phyloP scores from a whole-genome alignment of 2,888 invertebrate genomes.

The Ectemnius lituratus region DNA sequence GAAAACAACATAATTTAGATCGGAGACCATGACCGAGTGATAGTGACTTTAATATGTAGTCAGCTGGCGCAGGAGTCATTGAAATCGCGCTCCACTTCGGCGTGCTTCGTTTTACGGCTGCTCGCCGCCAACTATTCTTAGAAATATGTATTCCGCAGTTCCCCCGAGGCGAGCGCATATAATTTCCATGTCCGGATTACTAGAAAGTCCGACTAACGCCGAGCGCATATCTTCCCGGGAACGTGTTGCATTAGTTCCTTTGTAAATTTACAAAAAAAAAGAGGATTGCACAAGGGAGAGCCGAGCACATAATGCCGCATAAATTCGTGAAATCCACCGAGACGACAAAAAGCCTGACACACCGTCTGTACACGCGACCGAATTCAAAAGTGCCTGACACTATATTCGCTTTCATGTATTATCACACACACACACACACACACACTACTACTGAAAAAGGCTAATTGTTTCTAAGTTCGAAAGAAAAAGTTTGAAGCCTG shows the following conservation, averaged over 20 bases:
- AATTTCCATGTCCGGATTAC: not conserved
- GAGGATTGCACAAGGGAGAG: slow-evolving; percentile 31
- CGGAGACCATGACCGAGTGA: slow-evolving; percentile 56
- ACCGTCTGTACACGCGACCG: not conserved
- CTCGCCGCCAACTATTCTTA: not conserved
- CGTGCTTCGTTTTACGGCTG: slow-evolving; percentile 39
- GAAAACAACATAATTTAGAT: slow-evolving; percentile 31
- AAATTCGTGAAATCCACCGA: slow-evolving; percentile 40
- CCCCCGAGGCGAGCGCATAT: not conserved
- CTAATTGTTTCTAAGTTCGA: too few relatives aligned
- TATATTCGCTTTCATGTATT: too few relatives aligned
- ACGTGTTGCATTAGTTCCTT: slow-evolving; percentile 34
- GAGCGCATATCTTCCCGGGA: slow-evolving; percentile 16
- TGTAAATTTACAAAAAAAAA: slow-evolving; percentile 29
- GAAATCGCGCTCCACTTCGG: slow-evolving; percentile 45
- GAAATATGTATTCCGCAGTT: not conserved
- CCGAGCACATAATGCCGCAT: slow-evolving; percentile 18
- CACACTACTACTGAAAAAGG: too few relatives aligned
- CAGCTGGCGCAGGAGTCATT: slow-evolving; percentile 37
- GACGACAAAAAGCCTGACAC: slow-evolving; percentile 37
- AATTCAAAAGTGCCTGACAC: too few relatives aligned
- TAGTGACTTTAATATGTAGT: slow-evolving; percentile 49
- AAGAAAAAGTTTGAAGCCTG: too few relatives aligned
- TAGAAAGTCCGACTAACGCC: slow-evolving; percentile 36
- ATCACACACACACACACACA: too few relatives aligned